These are phyloP conservation scores for Caenorhabditis latens DNA, from an alignment of 1,140 invertebrate genomes.

Conservation along the genomic window DNA sequence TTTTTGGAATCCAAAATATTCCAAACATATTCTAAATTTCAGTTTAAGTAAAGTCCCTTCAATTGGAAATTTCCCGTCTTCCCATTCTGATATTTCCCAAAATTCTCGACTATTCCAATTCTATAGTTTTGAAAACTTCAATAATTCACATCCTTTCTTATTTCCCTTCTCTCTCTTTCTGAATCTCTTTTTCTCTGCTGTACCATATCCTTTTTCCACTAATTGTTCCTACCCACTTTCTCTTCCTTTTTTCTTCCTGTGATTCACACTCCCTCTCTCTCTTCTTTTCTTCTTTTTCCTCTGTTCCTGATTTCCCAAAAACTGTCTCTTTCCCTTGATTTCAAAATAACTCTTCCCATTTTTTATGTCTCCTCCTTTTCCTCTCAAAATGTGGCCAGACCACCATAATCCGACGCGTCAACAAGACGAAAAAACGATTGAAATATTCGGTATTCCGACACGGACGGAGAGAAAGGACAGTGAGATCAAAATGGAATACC, in stretches of 20 bases:
- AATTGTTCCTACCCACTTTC: conserved; percentile 27
- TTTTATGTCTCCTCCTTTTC: neutral
- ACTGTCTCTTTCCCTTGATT: neutral
- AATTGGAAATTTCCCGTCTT: too few relatives aligned
- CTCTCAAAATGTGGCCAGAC: neutral
- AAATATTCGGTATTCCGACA: neutral
- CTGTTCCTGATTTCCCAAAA: neutral
- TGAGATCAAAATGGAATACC: too few relatives aligned
- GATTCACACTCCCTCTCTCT: conserved; percentile 6
- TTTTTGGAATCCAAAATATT: too few relatives aligned
- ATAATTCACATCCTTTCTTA: neutral
- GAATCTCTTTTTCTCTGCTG: neutral
- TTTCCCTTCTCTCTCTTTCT: neutral
- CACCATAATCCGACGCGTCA: conserved; percentile 44
- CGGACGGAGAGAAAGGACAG: too few relatives aligned
- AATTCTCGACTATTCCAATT: too few relatives aligned
- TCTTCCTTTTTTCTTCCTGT: neutral
- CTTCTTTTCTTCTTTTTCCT: neutral
- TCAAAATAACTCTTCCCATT: conserved; percentile 7
- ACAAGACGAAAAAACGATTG: conserved; percentile 20
- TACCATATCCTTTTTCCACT: neutral
- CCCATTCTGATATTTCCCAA: too few relatives aligned
- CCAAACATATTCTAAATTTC: too few relatives aligned
- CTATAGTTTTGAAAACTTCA: too few relatives aligned
- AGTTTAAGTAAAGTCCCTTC: too few relatives aligned